These are phyloP conservation scores for Psilopogon haemacephalus DNA, from an alignment of 2,113 vertebrate species.

Conservation along the genomic window DNA sequence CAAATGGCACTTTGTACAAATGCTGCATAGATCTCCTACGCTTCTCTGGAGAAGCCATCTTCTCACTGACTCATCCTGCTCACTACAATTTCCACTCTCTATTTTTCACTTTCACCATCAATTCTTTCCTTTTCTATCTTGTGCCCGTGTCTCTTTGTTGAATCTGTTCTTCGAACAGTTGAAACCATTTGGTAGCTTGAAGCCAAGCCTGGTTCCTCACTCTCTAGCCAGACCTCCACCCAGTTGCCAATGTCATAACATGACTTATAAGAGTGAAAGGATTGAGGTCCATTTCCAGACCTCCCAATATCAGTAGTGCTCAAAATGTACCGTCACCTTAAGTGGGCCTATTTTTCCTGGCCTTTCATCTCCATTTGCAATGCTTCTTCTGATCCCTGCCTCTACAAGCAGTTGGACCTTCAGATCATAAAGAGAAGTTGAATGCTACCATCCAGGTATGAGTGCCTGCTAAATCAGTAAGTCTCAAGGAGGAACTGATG, in stretches of 20 bases:
- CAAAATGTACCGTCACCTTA: not conserved
- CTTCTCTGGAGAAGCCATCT: not conserved
- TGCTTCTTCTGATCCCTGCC: not conserved
- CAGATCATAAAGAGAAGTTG: not conserved
- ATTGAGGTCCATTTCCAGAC: not conserved
- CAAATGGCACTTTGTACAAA: not conserved
- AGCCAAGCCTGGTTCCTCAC: not conserved
- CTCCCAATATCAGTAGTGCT: not conserved
- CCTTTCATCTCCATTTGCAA: not conserved
- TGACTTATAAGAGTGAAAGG: not conserved
- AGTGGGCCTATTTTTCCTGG: not conserved
- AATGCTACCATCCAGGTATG: not conserved
- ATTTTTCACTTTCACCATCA: not conserved
- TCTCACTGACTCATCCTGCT: not conserved
- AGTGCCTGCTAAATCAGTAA: not conserved
- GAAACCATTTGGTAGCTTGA: not conserved
- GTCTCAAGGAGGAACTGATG: not conserved
- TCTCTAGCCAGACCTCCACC: not conserved
- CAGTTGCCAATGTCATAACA: rapidly evolving
- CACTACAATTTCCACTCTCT: not conserved
- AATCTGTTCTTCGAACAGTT: not conserved
- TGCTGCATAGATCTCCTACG: rapidly evolving
- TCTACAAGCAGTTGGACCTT: not conserved
- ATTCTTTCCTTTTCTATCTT: not conserved
- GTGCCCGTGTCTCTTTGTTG: not conserved